Evolutionary conservation across 2,113 vertebrate species (phyloP).

Genomic region (Nerophis ophidion): DNA sequence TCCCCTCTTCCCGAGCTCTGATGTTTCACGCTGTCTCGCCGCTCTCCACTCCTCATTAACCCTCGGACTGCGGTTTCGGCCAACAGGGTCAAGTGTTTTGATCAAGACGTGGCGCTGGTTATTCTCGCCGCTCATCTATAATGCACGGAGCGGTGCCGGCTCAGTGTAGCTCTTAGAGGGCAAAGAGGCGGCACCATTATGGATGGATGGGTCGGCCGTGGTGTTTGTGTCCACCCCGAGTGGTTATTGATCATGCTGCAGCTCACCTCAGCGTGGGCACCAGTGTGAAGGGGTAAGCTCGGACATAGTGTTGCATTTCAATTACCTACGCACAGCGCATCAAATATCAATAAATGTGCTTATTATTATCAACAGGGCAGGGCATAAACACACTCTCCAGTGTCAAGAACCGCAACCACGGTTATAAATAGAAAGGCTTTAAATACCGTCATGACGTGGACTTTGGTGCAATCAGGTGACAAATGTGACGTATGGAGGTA

Average conservation of each 20-base stretch:
- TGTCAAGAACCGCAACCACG: no score
- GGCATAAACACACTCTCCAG: no score
- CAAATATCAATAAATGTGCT: neutral
- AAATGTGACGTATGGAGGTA: no score
- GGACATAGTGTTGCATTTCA: neutral
- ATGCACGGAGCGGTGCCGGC: constrained; percentile 23
- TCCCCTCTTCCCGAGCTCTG: neutral
- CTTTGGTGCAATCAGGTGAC: no score
- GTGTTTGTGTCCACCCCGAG: constrained; percentile 50
- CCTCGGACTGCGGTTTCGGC: neutral
- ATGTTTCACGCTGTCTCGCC: constrained; percentile 13
- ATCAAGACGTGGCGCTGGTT: constrained; percentile 15
- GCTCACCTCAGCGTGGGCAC: neutral
- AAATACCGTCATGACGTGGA: no score
- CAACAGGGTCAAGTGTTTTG: constrained; percentile 34
- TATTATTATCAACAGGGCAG: neutral
- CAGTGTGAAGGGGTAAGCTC: neutral
- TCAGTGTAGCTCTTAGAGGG: constrained; percentile 39
- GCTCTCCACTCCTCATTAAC: constrained; percentile 16
- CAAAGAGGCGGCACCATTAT: constrained; percentile 43
- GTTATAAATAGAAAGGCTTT: no score
- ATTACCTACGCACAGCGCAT: constrained; percentile 4
- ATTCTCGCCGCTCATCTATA: constrained; percentile 41
- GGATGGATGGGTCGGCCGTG: constrained; percentile 54
- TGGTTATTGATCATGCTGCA: constrained; percentile 57